Evolutionary conservation across 1,140 invertebrate species (phyloP).

Genomic region (Charaxes varanes): DNA sequence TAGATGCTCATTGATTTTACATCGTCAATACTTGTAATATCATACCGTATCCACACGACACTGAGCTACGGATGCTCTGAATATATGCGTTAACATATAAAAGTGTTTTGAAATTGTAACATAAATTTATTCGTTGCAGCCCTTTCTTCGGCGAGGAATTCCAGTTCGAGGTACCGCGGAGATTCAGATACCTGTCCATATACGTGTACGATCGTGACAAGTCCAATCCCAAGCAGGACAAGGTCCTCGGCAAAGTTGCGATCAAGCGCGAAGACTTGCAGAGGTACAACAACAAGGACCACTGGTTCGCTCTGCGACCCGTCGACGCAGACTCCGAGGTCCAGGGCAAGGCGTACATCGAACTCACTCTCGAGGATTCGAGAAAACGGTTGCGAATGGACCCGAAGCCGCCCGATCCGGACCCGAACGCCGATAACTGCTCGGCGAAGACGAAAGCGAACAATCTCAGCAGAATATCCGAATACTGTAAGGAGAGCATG

Average conservation of each 20-base stretch:
- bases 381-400: slow-evolving; percentile 59
- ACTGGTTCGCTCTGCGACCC: slow-evolving; percentile 91
- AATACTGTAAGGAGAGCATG: slow-evolving; percentile 66
- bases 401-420: slow-evolving; percentile 56
- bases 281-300: slow-evolving; percentile 91
- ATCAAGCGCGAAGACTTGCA: slow-evolving; percentile 90
- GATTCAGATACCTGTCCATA: slow-evolving; percentile 90
- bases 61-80: too few species aligned
- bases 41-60: too few species aligned
- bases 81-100: too few species aligned
- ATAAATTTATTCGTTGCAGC: too few species aligned
- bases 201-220: slow-evolving; percentile 90
- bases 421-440: slow-evolving; percentile 42
- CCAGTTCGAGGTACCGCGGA: slow-evolving; percentile 91
- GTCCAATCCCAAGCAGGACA: slow-evolving; percentile 88
- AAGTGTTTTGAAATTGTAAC: too few species aligned
- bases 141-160: slow-evolving; percentile 96
- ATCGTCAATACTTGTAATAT: too few species aligned
- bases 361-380: slow-evolving; percentile 73
- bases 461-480: slow-evolving; percentile 57
- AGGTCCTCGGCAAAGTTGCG: slow-evolving; percentile 91
- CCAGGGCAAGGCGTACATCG: slow-evolving; percentile 87
- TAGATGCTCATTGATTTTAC: too few species aligned
- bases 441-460: slow-evolving; percentile 54
- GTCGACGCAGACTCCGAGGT: slow-evolving; percentile 92